A percentile compares a stretch with the other conserved stretches of the same genome.
phyloP scores from a whole-genome alignment of 2,888 invertebrate species.

The Tetragonula carbonaria region DNA sequence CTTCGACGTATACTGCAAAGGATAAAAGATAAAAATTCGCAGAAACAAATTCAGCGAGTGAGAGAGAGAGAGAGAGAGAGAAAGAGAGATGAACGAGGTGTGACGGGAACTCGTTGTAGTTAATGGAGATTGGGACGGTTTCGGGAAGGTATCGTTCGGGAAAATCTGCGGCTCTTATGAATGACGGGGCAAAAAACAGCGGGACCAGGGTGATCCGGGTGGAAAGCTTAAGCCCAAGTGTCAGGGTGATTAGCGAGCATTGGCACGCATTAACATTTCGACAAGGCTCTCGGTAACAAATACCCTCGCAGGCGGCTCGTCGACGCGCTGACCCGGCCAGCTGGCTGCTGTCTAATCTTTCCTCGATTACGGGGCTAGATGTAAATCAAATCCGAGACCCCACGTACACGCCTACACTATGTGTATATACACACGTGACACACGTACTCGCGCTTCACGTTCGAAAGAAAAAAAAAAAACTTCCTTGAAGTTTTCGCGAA shows the following conservation, averaged over 20 bases:
- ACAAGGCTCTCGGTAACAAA: slow-evolving; percentile 67
- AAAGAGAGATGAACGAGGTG: not conserved
- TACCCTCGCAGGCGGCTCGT: slow-evolving; percentile 57
- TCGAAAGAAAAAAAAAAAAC: not conserved
- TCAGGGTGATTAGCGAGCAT: slow-evolving; percentile 73
- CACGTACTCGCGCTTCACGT: slow-evolving; percentile 23
- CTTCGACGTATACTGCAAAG: too few species aligned
- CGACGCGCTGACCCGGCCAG: slow-evolving; percentile 70
- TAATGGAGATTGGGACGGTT: slow-evolving; percentile 46
- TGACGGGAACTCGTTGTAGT: slow-evolving; percentile 19
- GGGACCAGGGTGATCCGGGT: slow-evolving; percentile 33
- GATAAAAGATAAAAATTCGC: too few species aligned
- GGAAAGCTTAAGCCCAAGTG: slow-evolving; percentile 53
- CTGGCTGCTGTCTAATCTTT: slow-evolving; percentile 80
- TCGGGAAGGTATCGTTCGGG: slow-evolving; percentile 40
- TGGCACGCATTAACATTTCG: slow-evolving; percentile 70
- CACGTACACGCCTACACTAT: slow-evolving; percentile 17
- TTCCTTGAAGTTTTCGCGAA: slow-evolving; percentile 20
- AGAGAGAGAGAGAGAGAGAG: not conserved
- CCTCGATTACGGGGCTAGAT: slow-evolving; percentile 75
- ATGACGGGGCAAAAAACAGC: slow-evolving; percentile 79
- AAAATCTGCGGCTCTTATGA: slow-evolving; percentile 75
- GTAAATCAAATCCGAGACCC: slow-evolving; percentile 72
- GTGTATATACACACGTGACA: slow-evolving; percentile 7
- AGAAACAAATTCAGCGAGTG: too few species aligned